Conservation (phyloP, 2,888 invertebrate species). For the Sminthurides aquaticus region DNA sequence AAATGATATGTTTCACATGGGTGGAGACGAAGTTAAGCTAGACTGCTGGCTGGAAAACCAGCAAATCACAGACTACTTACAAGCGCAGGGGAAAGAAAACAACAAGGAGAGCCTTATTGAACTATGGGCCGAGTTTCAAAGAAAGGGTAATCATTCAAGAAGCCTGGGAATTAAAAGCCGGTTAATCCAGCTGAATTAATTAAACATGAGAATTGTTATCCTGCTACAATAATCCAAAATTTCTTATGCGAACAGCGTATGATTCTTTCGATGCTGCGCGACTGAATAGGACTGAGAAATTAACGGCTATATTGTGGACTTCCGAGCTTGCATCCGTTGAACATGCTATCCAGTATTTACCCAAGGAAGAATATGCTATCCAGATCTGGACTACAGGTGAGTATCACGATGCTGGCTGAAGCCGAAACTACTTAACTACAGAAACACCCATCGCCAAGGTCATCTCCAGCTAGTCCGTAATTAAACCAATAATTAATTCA, state of each 20-base stretch:
- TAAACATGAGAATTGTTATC: background rate
- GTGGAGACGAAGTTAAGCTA: slow-evolving; percentile 44
- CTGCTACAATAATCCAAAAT: background rate
- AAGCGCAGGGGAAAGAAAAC: slow-evolving; percentile 32
- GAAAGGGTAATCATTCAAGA: slow-evolving; percentile 45
- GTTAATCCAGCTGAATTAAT: too few relatives aligned
- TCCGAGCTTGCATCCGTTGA: slow-evolving; percentile 62
- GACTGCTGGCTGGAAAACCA: slow-evolving; percentile 38
- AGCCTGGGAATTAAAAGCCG: background rate
- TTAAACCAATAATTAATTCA: slow-evolving; percentile 2
- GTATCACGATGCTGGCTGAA: background rate
- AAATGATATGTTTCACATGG: slow-evolving; percentile 45
- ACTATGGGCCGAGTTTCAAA: slow-evolving; percentile 44
- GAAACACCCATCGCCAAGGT: too few relatives aligned
- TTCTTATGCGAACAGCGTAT: too few relatives aligned
- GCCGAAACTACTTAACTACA: background rate
- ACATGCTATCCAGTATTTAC: slow-evolving; percentile 59
- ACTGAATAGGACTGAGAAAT: slow-evolving; percentile 49
- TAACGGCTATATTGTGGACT: slow-evolving; percentile 71
- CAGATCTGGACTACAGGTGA: slow-evolving; percentile 57
- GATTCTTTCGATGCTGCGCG: slow-evolving; percentile 54
- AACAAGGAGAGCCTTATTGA: slow-evolving; percentile 49
- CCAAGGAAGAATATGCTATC: slow-evolving; percentile 68
- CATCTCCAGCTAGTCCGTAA: too few relatives aligned
- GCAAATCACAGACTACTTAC: slow-evolving; percentile 37